A percentile compares a stretch with the other conserved stretches of the same genome.
phyloP scores from a whole-genome alignment of 1,140 invertebrate genomes.

The Dendroctonus valens region DNA sequence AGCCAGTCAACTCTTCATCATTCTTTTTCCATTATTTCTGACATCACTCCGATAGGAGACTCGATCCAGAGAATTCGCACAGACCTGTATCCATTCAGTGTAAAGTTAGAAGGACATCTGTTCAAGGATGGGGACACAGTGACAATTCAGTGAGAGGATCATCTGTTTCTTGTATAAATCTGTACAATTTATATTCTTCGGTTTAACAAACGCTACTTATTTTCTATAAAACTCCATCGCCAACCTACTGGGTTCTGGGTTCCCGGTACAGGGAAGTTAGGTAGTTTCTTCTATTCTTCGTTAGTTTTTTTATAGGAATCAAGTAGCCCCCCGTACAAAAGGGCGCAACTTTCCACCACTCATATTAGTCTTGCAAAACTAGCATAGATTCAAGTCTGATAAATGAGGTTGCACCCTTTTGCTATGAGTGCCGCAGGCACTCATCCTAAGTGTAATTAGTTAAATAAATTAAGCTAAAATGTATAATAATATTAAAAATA shows the following conservation, averaged over 20 bases:
- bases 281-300: neutral
- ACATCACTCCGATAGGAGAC: constrained; percentile 30
- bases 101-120: constrained; percentile 5
- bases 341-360: too few relatives aligned
- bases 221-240: constrained; percentile 8
- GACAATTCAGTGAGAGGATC: constrained; percentile 29
- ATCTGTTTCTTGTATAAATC: constrained; percentile 20
- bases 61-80: neutral
- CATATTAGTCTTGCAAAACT: too few relatives aligned
- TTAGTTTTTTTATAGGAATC: too few relatives aligned
- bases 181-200: constrained; percentile 9
- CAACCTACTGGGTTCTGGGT: neutral
- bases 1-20: constrained; percentile 45
- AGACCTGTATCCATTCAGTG: neutral
- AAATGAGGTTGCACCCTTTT: too few relatives aligned
- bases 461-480: too few relatives aligned
- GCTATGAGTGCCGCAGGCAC: too few relatives aligned
- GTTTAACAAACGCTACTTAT: constrained; percentile 1
- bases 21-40: constrained; percentile 37
- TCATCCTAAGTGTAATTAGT: too few relatives aligned
- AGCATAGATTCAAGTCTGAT: too few relatives aligned
- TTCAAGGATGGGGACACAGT: constrained; percentile 17
- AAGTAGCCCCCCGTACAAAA: too few relatives aligned
- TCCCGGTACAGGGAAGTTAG: neutral
- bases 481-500: too few relatives aligned